Evolutionary conservation across 2,888 invertebrate species (phyloP).

Genomic region (Parnassius mnemosyne): DNA sequence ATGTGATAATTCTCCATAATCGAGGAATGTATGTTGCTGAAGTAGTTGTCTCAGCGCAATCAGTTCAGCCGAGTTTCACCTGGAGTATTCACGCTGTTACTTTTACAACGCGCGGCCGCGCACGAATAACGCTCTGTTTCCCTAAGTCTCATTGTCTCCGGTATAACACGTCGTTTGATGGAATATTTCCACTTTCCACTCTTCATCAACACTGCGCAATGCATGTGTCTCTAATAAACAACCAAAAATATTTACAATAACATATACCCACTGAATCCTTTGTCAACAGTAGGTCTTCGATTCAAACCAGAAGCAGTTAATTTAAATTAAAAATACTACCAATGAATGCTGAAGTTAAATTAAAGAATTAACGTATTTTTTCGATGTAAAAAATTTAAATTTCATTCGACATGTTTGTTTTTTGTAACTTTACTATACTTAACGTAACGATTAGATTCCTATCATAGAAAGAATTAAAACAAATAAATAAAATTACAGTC

Average conservation of each 20-base stretch:
- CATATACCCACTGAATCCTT: too few relatives aligned
- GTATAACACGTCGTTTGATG: conserved; percentile 50
- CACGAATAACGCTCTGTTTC: conserved; percentile 78
- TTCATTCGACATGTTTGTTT: too few relatives aligned
- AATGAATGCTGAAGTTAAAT: too few relatives aligned
- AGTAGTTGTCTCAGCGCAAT: conserved; percentile 52
- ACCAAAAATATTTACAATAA: too few relatives aligned
- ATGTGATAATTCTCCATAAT: conserved; percentile 51
- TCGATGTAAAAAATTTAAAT: too few relatives aligned
- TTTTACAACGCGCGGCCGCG: conserved; percentile 78
- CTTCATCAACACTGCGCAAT: conserved; percentile 36
- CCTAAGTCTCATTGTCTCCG: conserved; percentile 71
- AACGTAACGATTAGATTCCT: too few relatives aligned
- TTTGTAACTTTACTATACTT: too few relatives aligned
- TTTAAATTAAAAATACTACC: not conserved
- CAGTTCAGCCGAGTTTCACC: conserved; percentile 77
- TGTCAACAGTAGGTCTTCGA: too few relatives aligned
- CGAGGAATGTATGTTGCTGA: conserved; percentile 60
- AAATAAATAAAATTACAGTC: too few relatives aligned
- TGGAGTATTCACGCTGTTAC: conserved; percentile 78
- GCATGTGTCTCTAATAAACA: not conserved
- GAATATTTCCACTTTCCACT: conserved; percentile 73
- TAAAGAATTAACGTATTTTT: too few relatives aligned
- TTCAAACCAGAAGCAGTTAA: too few relatives aligned
- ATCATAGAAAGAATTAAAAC: too few relatives aligned